Conservation (phyloP, 1,140 invertebrate species). For the Pteromalus puparum region DNA sequence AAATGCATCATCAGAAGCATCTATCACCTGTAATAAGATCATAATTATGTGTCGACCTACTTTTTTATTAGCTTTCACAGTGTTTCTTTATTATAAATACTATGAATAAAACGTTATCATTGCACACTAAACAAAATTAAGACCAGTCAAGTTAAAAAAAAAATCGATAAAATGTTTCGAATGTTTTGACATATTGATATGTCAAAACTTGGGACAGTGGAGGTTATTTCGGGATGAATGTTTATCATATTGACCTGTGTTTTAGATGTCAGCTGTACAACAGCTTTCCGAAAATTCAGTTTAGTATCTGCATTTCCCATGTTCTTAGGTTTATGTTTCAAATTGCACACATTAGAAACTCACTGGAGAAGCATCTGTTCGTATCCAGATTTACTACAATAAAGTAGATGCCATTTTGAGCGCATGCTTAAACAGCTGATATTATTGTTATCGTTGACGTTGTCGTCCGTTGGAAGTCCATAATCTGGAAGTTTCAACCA, state of each 20-base stretch:
- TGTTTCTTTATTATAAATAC: no score
- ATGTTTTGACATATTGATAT: background rate
- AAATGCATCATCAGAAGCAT: conserved; percentile 93
- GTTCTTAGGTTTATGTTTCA: background rate
- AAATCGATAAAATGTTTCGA: background rate
- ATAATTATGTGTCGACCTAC: background rate
- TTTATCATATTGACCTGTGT: conserved; percentile 83
- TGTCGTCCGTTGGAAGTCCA: background rate
- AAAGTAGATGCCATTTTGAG: conserved; percentile 32
- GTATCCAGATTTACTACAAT: background rate
- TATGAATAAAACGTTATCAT: background rate
- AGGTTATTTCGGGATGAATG: conserved; percentile 39
- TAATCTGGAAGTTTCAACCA: background rate
- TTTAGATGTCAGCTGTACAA: conserved; percentile 97
- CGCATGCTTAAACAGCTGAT: conserved; percentile 24
- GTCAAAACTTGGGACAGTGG: background rate
- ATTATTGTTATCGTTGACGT: conserved; percentile 10
- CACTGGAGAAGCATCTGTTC: background rate
- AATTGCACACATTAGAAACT: conserved; percentile 9
- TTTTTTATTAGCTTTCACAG: background rate
- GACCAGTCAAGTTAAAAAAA: background rate
- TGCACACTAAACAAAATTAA: background rate
- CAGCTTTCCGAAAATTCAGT: conserved; percentile 97
- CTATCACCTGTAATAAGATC: conserved; percentile 83
- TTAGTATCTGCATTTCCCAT: conserved; percentile 99